A percentile compares a stretch with the other conserved stretches of the same genome.
phyloP scores from a whole-genome alignment of 2,797 vertebrate genomes.

The Oceanodroma leucorhoa region DNA sequence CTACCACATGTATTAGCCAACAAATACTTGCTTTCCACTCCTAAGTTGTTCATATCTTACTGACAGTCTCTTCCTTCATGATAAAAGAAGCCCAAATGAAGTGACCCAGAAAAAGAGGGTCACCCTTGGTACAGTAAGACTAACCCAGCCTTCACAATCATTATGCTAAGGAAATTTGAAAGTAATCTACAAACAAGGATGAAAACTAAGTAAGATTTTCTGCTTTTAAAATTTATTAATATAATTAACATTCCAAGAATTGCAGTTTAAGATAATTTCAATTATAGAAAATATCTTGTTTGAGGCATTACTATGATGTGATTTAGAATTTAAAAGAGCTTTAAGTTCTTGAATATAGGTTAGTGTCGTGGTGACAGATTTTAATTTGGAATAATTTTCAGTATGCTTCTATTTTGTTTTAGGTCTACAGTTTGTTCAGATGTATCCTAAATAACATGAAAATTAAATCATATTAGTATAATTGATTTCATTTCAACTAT shows the following conservation, averaged over 20 bases:
- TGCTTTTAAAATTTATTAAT: background rate
- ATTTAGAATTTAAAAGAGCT: background rate
- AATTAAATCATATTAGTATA: background rate
- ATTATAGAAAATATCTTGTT: background rate
- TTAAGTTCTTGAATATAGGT: background rate
- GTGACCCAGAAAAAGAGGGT: background rate
- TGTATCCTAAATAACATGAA: background rate
- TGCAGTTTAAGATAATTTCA: background rate
- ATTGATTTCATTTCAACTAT: background rate
- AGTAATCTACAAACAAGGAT: background rate
- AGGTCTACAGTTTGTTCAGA: background rate
- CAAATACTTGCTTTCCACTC: background rate
- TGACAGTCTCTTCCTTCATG: background rate
- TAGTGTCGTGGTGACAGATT: background rate
- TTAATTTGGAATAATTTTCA: background rate
- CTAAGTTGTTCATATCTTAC: background rate
- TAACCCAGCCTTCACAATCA: background rate
- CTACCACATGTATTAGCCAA: background rate
- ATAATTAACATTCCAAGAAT: background rate
- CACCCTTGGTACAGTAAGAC: background rate
- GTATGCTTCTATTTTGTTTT: background rate
- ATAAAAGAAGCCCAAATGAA: background rate
- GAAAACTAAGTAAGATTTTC: background rate
- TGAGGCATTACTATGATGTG: background rate
- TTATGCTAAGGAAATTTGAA: background rate